Conservation (phyloP, 2,113 vertebrate genomes). For the Tychaedon coryphoeus region DNA sequence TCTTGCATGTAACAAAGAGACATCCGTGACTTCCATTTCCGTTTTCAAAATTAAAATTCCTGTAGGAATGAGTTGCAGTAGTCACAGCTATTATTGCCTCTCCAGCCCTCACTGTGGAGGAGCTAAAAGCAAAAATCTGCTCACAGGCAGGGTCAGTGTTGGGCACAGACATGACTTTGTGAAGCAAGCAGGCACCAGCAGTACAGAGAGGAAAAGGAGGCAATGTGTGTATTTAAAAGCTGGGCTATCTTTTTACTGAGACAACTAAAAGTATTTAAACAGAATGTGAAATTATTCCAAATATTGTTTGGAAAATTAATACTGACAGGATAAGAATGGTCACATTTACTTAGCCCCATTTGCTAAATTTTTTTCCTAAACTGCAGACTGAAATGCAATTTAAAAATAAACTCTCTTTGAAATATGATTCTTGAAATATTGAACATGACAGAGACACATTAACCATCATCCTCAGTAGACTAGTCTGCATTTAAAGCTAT, state of each 20-base stretch:
- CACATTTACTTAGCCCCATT: conserved; percentile 11
- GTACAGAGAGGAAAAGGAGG: not conserved
- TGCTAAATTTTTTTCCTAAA: not conserved
- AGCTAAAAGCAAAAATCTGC: not conserved
- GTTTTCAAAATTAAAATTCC: not conserved
- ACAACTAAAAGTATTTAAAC: conserved; percentile 1
- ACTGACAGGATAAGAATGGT: conserved; percentile 17
- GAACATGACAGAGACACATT: conserved; percentile 25
- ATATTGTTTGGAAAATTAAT: conserved; percentile 34
- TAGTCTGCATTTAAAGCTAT: conserved; percentile 4
- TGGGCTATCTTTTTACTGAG: not conserved
- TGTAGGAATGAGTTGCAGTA: not conserved
- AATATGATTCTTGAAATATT: conserved; percentile 27
- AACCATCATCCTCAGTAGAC: not conserved
- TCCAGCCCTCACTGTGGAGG: not conserved
- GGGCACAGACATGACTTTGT: not conserved
- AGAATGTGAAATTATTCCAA: conserved; percentile 29
- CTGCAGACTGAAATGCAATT: conserved; percentile 24
- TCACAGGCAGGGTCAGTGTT: not conserved
- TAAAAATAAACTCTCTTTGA: conserved; percentile 43
- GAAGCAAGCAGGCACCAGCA: not conserved
- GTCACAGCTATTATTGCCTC: not conserved
- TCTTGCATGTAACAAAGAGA: not conserved
- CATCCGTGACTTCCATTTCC: not conserved
- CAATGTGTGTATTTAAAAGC: not conserved